Evolutionary conservation across 1,140 invertebrate species (phyloP), one percentile per base, ranked within the genome.

Genomic region (Saccostrea cuccullata): DNA sequence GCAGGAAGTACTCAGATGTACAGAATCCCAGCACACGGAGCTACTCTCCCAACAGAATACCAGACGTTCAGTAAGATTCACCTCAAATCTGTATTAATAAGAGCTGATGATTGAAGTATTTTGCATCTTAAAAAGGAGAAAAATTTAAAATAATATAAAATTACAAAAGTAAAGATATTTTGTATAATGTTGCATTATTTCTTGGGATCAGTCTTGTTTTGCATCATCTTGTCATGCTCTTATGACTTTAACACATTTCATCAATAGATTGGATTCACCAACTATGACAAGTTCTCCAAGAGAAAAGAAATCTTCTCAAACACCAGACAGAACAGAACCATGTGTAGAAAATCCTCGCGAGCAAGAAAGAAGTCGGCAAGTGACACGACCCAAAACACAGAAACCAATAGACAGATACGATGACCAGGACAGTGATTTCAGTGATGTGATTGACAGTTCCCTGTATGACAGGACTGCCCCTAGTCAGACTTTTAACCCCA

Each of bases 201-300:
- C 1, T 47, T 47, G 6, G 47, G 47, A 47, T 9, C 47, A 47
- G 6, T 47, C 47, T 9, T 2, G 1, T 47, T 2, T 47, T 47
- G 47, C 1, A 47, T 47, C 58, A 64, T 20, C 58, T n/a, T 64
- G 2, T 64, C 58, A 64, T 64, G 17, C 15, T 64, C 6, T 17
- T n/a, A 64, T 64, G 58, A 60, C 58, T 20, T 60, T 3, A 64
- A 64, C n/a, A 64, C 58, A 64, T 77, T 13, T 77, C 70, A 77
- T 77, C 26, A 77, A 77, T 11, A 77, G 70, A 77, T 30, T 77
- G 70, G 70, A 77, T 77, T 77, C 70, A 36, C 70, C 70, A 26
- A 77, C 70, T 77, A 77, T 77, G 70, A 77, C 70, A 77, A 77
- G 70, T 77, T 77, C 70, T 30, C 70, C 70, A 77, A 77, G 70